Conservation (phyloP, 2,888 invertebrate genomes). For the Urechis unicinctus region DNA sequence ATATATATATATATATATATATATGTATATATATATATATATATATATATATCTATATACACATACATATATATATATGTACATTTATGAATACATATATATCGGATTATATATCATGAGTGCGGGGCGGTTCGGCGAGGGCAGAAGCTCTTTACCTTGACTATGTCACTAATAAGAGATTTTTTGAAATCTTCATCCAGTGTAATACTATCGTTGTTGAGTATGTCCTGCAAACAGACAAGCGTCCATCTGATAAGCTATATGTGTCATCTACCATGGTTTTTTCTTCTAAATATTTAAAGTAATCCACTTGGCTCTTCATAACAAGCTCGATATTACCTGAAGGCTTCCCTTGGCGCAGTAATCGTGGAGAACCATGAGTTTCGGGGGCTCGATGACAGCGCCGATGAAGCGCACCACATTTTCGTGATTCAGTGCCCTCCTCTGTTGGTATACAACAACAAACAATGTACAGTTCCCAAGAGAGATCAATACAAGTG, state of each 20-base stretch:
- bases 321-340: no score
- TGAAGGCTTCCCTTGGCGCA: constrained; percentile 74
- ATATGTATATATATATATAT: no score
- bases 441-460: constrained; percentile 8
- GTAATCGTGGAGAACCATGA: constrained; percentile 79
- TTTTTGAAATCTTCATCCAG: constrained; percentile 24
- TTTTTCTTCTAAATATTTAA: no score
- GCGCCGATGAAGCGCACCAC: constrained; percentile 78
- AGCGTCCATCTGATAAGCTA: no score
- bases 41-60: no score
- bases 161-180: constrained; percentile 26
- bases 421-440: constrained; percentile 74
- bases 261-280: no score
- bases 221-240: constrained; percentile 18
- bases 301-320: no score
- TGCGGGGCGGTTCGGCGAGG: background rate
- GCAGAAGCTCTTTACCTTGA: constrained; percentile 15
- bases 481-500: no score
- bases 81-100: no score
- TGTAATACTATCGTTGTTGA: constrained; percentile 25
- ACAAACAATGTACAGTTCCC: background rate
- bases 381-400: constrained; percentile 71
- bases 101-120: background rate
- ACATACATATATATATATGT: no score
- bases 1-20: no score